These are phyloP conservation scores for Bursaphelenchus mucronatus DNA, from an alignment of 1,140 invertebrate species.

Conservation along the genomic window DNA sequence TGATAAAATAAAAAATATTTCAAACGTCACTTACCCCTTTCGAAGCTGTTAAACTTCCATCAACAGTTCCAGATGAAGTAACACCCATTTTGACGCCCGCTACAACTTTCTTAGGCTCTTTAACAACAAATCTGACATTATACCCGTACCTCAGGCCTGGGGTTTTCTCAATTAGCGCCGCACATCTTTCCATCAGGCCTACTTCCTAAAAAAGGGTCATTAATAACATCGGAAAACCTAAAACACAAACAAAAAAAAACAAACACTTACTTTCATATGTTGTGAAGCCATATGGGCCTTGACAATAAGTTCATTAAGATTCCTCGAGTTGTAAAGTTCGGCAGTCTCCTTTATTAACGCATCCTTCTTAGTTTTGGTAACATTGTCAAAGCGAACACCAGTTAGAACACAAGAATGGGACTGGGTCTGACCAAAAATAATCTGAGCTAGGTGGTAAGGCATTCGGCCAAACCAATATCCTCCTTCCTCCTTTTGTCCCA, in stretches of 20 bases:
- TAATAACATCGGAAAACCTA: conserved; percentile 2
- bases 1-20: not conserved
- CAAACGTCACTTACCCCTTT: conserved; percentile 32
- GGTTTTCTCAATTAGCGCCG: conserved; percentile 48
- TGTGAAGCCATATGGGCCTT: conserved; percentile 48
- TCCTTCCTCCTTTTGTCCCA: too few relatives aligned
- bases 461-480: not conserved
- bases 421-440: conserved; percentile 6
- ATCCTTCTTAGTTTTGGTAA: conserved; percentile 45
- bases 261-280: conserved; percentile 48
- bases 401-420: conserved; percentile 5
- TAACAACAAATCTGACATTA: conserved; percentile 49
- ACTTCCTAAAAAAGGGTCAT: conserved; percentile 43
- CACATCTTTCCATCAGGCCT: conserved; percentile 49
- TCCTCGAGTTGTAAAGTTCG: conserved; percentile 48
- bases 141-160: conserved; percentile 33
- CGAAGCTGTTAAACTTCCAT: conserved; percentile 42
- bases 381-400: conserved; percentile 14
- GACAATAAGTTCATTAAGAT: conserved; percentile 48
- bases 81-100: conserved; percentile 54
- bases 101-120: conserved; percentile 46
- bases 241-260: conserved; percentile 17
- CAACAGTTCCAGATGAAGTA: conserved; percentile 52
- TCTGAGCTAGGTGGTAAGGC: not conserved
- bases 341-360: conserved; percentile 51